These are phyloP conservation scores for Hiodon alosoides DNA, from an alignment of 2,113 vertebrate species.

Conservation along the genomic window DNA sequence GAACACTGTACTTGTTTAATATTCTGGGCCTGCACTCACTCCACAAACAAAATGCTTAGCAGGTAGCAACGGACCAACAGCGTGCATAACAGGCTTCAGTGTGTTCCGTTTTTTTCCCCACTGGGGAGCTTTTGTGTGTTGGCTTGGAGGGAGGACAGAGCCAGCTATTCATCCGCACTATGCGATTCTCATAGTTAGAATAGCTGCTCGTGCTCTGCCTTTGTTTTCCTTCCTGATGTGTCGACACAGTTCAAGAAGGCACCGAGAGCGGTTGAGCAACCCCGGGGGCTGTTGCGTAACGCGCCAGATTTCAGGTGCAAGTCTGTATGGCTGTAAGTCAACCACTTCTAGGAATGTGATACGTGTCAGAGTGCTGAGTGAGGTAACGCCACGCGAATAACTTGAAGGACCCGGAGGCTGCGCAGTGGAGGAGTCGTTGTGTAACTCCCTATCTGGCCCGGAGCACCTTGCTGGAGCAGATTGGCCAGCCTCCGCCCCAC, in stretches of 20 bases:
- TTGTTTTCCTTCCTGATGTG: background rate
- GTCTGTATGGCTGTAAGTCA: conserved; percentile 23
- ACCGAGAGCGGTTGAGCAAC: conserved; percentile 15
- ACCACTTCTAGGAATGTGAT: conserved; percentile 25
- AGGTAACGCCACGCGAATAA: conserved; percentile 24
- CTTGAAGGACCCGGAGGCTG: conserved; percentile 1
- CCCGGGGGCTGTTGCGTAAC: conserved; percentile 11
- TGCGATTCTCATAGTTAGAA: background rate
- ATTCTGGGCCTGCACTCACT: too few relatives aligned
- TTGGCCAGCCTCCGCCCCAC: background rate
- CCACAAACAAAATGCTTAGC: too few relatives aligned
- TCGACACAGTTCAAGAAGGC: conserved; percentile 13
- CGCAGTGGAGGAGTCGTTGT: background rate
- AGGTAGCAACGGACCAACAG: too few relatives aligned
- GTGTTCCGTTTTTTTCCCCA: too few relatives aligned
- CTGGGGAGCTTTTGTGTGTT: background rate
- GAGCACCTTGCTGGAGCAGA: conserved; percentile 7
- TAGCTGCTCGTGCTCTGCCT: background rate
- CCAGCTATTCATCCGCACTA: background rate
- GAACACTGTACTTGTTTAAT: too few relatives aligned
- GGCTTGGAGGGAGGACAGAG: background rate
- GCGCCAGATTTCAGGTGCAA: conserved; percentile 23
- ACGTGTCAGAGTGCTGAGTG: conserved; percentile 19
- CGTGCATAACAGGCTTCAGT: background rate
- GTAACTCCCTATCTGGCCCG: background rate